Percentiles rank a stretch among this genome's conserved stretches.
Conservation (phyloP, 2,888 invertebrate genomes). For the Seira musarum region DNA sequence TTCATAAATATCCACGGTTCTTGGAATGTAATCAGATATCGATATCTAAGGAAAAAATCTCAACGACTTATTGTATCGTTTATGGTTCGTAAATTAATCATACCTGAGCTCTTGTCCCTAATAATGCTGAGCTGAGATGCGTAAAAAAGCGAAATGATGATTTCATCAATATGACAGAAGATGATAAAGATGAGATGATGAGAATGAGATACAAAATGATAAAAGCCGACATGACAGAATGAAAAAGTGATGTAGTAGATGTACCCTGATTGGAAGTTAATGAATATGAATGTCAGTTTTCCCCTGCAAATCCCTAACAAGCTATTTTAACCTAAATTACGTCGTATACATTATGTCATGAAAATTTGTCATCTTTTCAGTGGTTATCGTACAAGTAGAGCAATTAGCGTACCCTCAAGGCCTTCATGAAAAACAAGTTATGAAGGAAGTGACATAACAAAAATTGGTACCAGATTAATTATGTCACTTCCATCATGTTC, state of each 20-base stretch:
- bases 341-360: neutral
- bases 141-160: neutral
- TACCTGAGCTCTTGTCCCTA: slow-evolving; percentile 34
- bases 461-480: too few relatives aligned
- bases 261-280: slow-evolving; percentile 2
- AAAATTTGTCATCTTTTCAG: too few relatives aligned
- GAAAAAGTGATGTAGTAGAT: neutral
- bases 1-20: too few relatives aligned
- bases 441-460: too few relatives aligned
- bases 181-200: neutral
- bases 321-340: neutral
- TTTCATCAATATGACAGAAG: neutral
- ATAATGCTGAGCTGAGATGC: neutral
- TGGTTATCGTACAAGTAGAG: too few relatives aligned
- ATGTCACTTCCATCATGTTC: too few relatives aligned
- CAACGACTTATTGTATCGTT: too few relatives aligned
- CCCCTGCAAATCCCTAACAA: slow-evolving; percentile 46
- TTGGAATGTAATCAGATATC: too few relatives aligned
- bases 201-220: slow-evolving; percentile 11
- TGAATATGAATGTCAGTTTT: slow-evolving; percentile 33
- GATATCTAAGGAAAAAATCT: too few relatives aligned
- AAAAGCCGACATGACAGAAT: neutral
- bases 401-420: too few relatives aligned
- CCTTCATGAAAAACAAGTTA: too few relatives aligned
- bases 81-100: slow-evolving; percentile 9